Evolutionary conservation across 2,888 invertebrate genomes (phyloP).

Genomic region (Phyllotreta cruciferae): DNA sequence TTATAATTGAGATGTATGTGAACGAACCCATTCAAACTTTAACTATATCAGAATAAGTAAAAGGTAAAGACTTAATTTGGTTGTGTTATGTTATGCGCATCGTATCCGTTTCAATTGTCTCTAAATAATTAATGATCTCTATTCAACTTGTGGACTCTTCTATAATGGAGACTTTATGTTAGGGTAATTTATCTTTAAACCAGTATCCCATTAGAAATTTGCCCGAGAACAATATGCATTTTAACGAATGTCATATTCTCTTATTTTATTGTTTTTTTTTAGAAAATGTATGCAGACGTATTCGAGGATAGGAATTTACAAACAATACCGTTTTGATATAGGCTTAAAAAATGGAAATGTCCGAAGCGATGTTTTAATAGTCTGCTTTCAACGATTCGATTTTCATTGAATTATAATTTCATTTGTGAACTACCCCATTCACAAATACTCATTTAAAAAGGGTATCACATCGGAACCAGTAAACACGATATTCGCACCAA

Average conservation of each 20-base stretch:
- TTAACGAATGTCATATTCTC: slow-evolving; percentile 24
- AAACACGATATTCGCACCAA: slow-evolving; percentile 36
- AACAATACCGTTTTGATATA: background rate
- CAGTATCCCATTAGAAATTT: slow-evolving; percentile 24
- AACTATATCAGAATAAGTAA: slow-evolving; percentile 9
- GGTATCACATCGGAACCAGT: slow-evolving; percentile 18
- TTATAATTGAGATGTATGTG: background rate
- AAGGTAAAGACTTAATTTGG: slow-evolving; percentile 25
- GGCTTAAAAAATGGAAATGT: too few species aligned
- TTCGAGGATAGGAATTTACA: background rate
- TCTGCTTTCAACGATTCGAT: too few species aligned
- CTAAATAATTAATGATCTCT: slow-evolving; percentile 27
- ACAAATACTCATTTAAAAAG: slow-evolving; percentile 17
- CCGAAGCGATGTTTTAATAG: too few species aligned
- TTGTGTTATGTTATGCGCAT: slow-evolving; percentile 22
- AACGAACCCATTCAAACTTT: slow-evolving; percentile 13
- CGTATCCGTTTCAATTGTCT: slow-evolving; percentile 28
- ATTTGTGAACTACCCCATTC: slow-evolving; percentile 13
- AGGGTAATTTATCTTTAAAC: slow-evolving; percentile 26
- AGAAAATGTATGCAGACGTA: background rate
- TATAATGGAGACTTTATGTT: slow-evolving; percentile 28
- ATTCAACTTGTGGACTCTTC: slow-evolving; percentile 26
- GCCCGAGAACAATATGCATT: slow-evolving; percentile 22
- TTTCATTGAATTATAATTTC: slow-evolving; percentile 15
- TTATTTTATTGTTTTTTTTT: slow-evolving; percentile 11